phyloP scores from a whole-genome alignment of 2,113 vertebrate species.

The Labrus mixtus region DNA sequence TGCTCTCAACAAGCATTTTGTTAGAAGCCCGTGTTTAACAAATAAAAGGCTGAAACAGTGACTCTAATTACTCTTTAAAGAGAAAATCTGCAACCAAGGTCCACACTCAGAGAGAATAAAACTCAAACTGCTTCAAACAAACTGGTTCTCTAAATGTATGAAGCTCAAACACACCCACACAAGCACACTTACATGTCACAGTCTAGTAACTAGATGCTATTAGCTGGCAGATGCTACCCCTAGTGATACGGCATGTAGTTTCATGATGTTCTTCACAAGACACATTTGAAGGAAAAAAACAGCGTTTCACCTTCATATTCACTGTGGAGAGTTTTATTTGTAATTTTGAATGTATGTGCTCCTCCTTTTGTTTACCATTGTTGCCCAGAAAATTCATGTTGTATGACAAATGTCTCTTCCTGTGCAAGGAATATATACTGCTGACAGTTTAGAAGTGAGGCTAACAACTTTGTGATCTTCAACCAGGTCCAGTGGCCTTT shows the following conservation, averaged over 20 bases:
- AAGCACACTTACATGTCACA: background rate
- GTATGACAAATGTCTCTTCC: too few species aligned
- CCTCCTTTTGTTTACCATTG: too few species aligned
- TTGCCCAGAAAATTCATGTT: too few species aligned
- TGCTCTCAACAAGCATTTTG: background rate
- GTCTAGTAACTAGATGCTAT: background rate
- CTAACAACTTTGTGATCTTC: too few species aligned
- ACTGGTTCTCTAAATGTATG: background rate
- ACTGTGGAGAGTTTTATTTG: too few species aligned
- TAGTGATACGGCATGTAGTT: background rate
- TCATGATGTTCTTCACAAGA: background rate
- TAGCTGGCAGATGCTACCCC: conserved; percentile 4
- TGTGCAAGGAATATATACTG: too few species aligned
- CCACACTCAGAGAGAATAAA: background rate
- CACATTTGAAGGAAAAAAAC: too few species aligned
- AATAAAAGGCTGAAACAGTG: background rate
- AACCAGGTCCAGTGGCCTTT: too few species aligned
- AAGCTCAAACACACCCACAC: background rate
- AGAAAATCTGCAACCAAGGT: background rate
- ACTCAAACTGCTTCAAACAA: background rate
- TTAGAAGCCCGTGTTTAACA: background rate
- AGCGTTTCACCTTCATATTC: too few species aligned
- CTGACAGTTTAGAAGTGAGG: too few species aligned
- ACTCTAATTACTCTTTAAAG: background rate
- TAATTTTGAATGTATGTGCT: too few species aligned